These are phyloP conservation scores for Poeciliopsis presidionis DNA, from an alignment of 2,797 vertebrate genomes.

Conservation along the genomic window DNA sequence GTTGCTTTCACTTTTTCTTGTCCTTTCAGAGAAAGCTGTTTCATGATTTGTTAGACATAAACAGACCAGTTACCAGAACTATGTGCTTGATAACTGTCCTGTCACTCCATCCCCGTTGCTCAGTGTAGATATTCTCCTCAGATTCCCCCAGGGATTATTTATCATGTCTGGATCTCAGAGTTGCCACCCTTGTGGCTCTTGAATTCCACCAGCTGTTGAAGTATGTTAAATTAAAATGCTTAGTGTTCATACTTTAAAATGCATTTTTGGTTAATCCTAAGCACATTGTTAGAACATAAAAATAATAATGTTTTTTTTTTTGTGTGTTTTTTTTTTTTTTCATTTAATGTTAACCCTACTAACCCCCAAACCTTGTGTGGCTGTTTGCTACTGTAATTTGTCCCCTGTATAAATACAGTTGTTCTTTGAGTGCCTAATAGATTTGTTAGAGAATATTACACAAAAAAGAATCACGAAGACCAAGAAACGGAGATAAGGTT, in stretches of 20 bases:
- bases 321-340: background rate
- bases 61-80: slow-evolving; percentile 3
- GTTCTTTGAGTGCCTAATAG: background rate
- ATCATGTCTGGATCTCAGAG: slow-evolving; percentile 19
- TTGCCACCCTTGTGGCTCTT: slow-evolving; percentile 31
- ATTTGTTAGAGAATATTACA: background rate
- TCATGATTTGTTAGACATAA: background rate
- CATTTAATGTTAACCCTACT: background rate
- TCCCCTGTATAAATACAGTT: background rate
- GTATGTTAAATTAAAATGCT: slow-evolving; percentile 38
- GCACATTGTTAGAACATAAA: background rate
- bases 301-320: background rate
- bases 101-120: slow-evolving; percentile 4
- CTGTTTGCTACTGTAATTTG: background rate
- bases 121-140: slow-evolving; percentile 47
- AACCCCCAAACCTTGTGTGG: background rate
- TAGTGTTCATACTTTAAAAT: background rate
- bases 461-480: background rate
- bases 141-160: slow-evolving; percentile 45
- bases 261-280: background rate
- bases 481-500: background rate
- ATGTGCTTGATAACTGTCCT: background rate
- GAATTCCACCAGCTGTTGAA: slow-evolving; percentile 50
- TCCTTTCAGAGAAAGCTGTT: background rate
- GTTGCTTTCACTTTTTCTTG: background rate